Base-by-base conservation (phyloP, 2,797 vertebrate species). In the Microctenopoma steveboyesi region DNA sequence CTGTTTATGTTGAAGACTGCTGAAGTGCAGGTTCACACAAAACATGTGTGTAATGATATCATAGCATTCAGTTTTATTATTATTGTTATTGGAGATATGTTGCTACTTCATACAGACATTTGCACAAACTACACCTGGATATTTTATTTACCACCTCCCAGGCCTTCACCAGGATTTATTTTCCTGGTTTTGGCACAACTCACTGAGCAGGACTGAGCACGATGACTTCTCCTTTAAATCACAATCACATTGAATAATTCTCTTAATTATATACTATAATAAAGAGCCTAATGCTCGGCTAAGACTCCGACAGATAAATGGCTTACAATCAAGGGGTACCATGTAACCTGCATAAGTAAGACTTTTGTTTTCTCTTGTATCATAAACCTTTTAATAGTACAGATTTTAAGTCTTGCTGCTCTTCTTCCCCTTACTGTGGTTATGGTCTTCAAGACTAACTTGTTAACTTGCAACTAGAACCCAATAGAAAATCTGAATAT, bases 81-180 rank as follows among this genome's bases (percentile, higher is more conserved):
- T 22, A 43, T 43, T 47, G 40, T 63, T 59, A 59, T 76, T 40
- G 28, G 13, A 72, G 63, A 73, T 47, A 55, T 28, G 55, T 30
- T 72, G 30, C 35, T 39, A 57, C 64, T 48, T 55, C 46, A 69
- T 49, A 78, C 40, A 76, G 54, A 55, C 50, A 61, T 12, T 8
- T 33, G 59, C 43, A 73, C 35, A 85, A 59, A 60, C 10, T 71
- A 81, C 86, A 89, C 85, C 82, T 89, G 86, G 79, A 76, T 74
- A 72, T 75, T 67, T 64, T 54, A 70, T 77, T 74, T 56, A 70
- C 18, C 18, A 18, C 18, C 18, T 18, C 18, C 18, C 18, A 18
- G 18, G 18, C 18, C 18, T 18, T 18, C 18, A 18, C 18, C 18
- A 18, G 18, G 18, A 18, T 18, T 18, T 18, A 18, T 18, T 18